Evolutionary conservation across 1,140 invertebrate species (phyloP).

Genomic region (Dufourea novaeangliae): DNA sequence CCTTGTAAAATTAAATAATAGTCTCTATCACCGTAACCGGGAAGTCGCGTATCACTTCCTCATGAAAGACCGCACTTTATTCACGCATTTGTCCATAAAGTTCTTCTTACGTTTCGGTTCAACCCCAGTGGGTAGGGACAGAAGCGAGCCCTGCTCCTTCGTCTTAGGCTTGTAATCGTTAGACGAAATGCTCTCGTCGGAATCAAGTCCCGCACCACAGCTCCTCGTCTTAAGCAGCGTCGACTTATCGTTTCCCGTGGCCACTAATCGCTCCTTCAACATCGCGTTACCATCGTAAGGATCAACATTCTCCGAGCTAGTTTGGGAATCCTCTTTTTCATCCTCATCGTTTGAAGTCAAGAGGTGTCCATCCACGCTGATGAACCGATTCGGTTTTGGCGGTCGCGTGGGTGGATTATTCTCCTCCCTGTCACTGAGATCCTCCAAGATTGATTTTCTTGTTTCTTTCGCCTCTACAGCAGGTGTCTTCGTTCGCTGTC

Average conservation of each 20-base stretch:
- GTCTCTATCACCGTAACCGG: constrained; percentile 48
- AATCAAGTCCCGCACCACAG: constrained; percentile 77
- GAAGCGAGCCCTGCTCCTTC: constrained; percentile 74
- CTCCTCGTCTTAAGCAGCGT: constrained; percentile 74
- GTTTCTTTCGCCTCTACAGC: constrained; percentile 15
- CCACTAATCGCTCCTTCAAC: constrained; percentile 24
- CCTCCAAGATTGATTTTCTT: constrained; percentile 14
- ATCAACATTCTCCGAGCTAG: constrained; percentile 24
- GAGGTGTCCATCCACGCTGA: constrained; percentile 36
- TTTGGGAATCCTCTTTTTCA: background rate
- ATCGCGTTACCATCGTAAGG: constrained; percentile 66
- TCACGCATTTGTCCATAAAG: constrained; percentile 90
- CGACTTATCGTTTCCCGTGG: constrained; percentile 60
- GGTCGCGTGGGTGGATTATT: constrained; percentile 1
- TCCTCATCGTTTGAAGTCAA: constrained; percentile 11
- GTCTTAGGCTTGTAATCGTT: constrained; percentile 63
- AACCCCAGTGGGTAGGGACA: constrained; percentile 71
- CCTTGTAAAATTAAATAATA: constrained; percentile 69
- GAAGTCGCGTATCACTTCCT: constrained; percentile 81
- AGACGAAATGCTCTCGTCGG: constrained; percentile 64
- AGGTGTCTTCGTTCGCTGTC: constrained; percentile 22
- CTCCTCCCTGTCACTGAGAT: constrained; percentile 12
- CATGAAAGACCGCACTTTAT: constrained; percentile 88
- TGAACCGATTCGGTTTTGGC: constrained; percentile 38
- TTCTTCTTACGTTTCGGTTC: constrained; percentile 85